Evolutionary conservation across 2,888 invertebrate species (phyloP), one percentile per base, ranked within the genome.

Genomic region (Priocnemis perturbator): DNA sequence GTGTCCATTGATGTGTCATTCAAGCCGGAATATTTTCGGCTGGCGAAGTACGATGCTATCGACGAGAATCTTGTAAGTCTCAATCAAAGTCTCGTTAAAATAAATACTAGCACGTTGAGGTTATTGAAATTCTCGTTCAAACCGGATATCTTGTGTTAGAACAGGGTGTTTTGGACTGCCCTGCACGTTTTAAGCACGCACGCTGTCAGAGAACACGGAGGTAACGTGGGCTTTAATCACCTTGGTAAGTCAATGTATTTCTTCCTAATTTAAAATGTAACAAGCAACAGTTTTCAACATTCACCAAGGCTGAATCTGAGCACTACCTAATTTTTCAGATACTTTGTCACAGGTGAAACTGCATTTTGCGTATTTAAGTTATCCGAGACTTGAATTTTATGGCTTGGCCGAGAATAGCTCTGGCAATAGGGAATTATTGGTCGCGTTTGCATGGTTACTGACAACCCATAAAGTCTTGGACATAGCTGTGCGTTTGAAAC

Each of bases 381-480:
- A 89, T 64, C 79, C 85, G 20, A 78, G 68, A 15, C 60, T 86
- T n/a, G 82, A 88, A n/a, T 89, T 90, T 73, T 90, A 88, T 72
- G 75, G 81, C 2, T 74, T 88, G 7, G 75, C 66, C 65, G 77
- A 73, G 71, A 77, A 78, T 60, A 74, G 52, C 53, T 69, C 55
- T 52, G 77, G 81, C 44, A 88, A 81, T 68, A 82, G 87, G 69
- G 85, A 86, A 69, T 77, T 89, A 52, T 77, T 90, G 56, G 64
- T 90, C 55, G 89, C 89, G 11, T 74, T 90, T 23, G 82, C 85
- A 19, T 90, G 88, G 87, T 64, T 90, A 15, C 63, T 90, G 21
- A 81, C 84, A 53, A 83, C 78, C 0, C 79, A 87, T 57, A 72
- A 85, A 70, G 72, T 79, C 61, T 60, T 89, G 45, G 75, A 76